A percentile compares a stretch with the other conserved stretches of the same genome.
These are phyloP conservation scores for Taeniopygia guttata DNA, from an alignment of 2,797 vertebrate species.

Conservation along the genomic window DNA sequence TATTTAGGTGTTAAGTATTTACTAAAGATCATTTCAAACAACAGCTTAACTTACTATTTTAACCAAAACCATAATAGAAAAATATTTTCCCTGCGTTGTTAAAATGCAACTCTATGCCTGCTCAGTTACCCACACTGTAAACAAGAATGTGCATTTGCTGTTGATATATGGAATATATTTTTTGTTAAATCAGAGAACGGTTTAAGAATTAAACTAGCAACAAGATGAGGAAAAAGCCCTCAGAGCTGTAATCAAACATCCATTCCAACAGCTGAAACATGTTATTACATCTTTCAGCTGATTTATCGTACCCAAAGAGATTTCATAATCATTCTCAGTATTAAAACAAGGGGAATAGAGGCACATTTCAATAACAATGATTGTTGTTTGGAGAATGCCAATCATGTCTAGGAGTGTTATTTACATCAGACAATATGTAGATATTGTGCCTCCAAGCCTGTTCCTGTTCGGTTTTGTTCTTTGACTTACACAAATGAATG, in stretches of 20 bases:
- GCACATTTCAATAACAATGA: slow-evolving; percentile 88
- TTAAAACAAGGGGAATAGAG: slow-evolving; percentile 82
- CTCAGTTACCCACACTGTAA: slow-evolving; percentile 38
- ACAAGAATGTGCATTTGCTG: slow-evolving; percentile 47
- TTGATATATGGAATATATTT: slow-evolving; percentile 33
- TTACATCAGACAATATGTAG: slow-evolving; percentile 80
- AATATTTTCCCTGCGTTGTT: slow-evolving; percentile 17
- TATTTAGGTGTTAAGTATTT: background rate
- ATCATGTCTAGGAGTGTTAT: slow-evolving; percentile 75
- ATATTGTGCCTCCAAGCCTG: slow-evolving; percentile 78
- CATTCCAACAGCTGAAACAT: slow-evolving; percentile 71
- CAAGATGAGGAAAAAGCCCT: slow-evolving; percentile 63
- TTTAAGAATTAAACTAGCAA: slow-evolving; percentile 70
- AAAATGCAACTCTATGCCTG: slow-evolving; percentile 12
- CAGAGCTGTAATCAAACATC: slow-evolving; percentile 75
- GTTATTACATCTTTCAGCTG: slow-evolving; percentile 74
- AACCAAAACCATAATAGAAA: slow-evolving; percentile 34
- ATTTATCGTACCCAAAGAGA: slow-evolving; percentile 78
- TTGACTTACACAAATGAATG: slow-evolving; percentile 78
- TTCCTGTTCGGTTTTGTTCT: slow-evolving; percentile 73
- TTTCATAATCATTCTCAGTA: slow-evolving; percentile 81
- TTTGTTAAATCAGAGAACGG: slow-evolving; percentile 53
- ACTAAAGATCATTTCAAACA: slow-evolving; percentile 33
- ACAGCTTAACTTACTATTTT: slow-evolving; percentile 47
- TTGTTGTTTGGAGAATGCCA: slow-evolving; percentile 82